Conservation (phyloP, 2,888 invertebrate genomes). For the Bursaphelenchus okinawaensis region DNA sequence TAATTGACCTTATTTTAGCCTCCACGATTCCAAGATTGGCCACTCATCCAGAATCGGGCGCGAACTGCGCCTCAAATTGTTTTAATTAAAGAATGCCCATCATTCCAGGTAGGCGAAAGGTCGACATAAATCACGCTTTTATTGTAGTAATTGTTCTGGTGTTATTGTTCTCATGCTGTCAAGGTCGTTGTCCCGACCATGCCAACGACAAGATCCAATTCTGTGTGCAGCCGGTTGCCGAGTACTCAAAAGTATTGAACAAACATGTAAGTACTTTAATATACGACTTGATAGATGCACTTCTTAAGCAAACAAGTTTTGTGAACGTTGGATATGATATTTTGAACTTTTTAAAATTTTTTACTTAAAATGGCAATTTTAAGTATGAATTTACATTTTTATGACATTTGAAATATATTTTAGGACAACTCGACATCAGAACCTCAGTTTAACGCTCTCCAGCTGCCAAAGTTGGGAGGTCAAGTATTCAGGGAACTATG, state of each 20-base stretch:
- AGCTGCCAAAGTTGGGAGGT: conserved; percentile 52
- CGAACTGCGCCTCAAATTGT: background rate
- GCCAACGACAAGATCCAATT: conserved; percentile 48
- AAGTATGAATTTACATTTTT: background rate
- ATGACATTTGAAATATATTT: background rate
- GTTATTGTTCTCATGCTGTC: background rate
- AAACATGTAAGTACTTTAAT: conserved; percentile 40
- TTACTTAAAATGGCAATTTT: conserved; percentile 1
- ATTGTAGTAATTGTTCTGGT: background rate
- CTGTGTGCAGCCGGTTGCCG: conserved; percentile 57
- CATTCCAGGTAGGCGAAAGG: background rate
- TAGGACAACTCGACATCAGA: conserved; percentile 18
- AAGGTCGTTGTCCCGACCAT: conserved; percentile 35
- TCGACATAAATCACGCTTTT: background rate
- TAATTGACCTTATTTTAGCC: no score
- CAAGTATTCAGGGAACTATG: conserved; percentile 55
- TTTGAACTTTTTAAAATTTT: background rate
- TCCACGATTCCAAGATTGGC: background rate
- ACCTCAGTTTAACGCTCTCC: conserved; percentile 40
- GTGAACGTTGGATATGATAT: no score
- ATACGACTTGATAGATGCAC: no score
- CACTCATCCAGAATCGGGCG: background rate
- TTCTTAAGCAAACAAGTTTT: no score
- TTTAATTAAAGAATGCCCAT: background rate
- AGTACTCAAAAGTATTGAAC: conserved; percentile 55